Percentiles rank a stretch among this genome's conserved stretches.
These are phyloP conservation scores for Coregonus ussuriensis DNA, from an alignment of 2,797 vertebrate species.

Conservation along the genomic window DNA sequence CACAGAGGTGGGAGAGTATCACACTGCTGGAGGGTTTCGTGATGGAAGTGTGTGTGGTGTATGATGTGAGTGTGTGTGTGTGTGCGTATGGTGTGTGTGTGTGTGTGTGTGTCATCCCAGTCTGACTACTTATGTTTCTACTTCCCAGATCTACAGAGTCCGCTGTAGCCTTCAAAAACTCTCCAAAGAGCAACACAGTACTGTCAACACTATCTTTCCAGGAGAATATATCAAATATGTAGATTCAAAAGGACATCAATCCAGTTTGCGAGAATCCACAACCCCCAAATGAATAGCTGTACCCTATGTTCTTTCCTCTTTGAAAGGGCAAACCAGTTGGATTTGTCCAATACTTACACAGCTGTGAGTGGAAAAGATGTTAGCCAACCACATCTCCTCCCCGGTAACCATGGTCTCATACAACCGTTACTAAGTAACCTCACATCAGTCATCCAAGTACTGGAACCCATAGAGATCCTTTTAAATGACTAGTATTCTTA, in stretches of 20 bases:
- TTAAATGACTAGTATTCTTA: no score
- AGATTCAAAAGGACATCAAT: not conserved
- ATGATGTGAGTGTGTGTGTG: no score
- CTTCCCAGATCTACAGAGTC: no score
- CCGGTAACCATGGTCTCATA: not conserved
- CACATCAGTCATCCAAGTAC: not conserved
- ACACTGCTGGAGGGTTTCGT: no score
- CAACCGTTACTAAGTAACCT: not conserved
- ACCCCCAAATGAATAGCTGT: not conserved
- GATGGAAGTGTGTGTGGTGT: no score
- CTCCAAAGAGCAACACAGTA: not conserved
- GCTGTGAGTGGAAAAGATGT: conserved; percentile 15
- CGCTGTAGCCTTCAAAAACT: no score
- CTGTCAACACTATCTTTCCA: not conserved
- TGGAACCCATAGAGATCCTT: not conserved
- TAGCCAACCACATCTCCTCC: conserved; percentile 3
- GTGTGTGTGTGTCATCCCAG: no score
- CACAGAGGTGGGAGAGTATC: no score
- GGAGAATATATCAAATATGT: not conserved
- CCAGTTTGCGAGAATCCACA: not conserved
- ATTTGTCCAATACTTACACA: conserved; percentile 17
- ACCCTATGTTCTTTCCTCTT: not conserved
- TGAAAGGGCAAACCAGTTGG: not conserved
- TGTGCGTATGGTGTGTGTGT: no score
- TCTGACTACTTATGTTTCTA: no score